phyloP scores from a whole-genome alignment of 2,113 vertebrate genomes.

The Oryzias celebensis region DNA sequence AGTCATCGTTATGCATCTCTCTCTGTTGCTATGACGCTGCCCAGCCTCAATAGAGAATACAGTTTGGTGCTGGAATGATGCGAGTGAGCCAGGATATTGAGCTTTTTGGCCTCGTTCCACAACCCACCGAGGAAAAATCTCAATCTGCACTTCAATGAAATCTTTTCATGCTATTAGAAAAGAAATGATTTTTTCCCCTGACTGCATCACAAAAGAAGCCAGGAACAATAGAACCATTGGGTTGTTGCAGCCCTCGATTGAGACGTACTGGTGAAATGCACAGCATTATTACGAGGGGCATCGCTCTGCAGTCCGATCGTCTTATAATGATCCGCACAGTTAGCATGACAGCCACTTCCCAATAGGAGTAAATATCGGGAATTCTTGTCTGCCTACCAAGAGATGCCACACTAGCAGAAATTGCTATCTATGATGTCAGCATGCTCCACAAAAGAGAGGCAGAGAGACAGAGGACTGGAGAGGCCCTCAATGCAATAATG shows the following conservation, averaged over 20 bases:
- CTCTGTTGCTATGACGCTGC: slow-evolving; percentile 50
- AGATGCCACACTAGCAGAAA: slow-evolving; percentile 68
- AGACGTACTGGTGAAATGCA: slow-evolving; percentile 73
- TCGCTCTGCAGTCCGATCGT: slow-evolving; percentile 67
- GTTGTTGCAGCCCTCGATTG: slow-evolving; percentile 71
- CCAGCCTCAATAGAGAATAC: slow-evolving; percentile 42
- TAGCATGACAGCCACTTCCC: slow-evolving; percentile 73
- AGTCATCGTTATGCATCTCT: slow-evolving; percentile 47
- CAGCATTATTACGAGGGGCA: slow-evolving; percentile 73
- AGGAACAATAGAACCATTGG: slow-evolving; percentile 77
- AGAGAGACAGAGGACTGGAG: slow-evolving; percentile 42
- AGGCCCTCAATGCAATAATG: slow-evolving; percentile 31
- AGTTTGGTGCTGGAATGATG: slow-evolving; percentile 39
- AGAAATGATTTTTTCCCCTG: slow-evolving; percentile 59
- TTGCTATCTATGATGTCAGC: slow-evolving; percentile 73
- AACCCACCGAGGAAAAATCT: slow-evolving; percentile 57
- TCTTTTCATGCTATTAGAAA: slow-evolving; percentile 75
- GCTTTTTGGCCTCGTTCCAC: slow-evolving; percentile 51
- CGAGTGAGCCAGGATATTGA: slow-evolving; percentile 44
- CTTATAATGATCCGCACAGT: slow-evolving; percentile 78
- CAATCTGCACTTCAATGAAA: slow-evolving; percentile 77
- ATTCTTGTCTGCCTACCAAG: slow-evolving; percentile 76
- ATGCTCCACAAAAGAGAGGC: slow-evolving; percentile 33
- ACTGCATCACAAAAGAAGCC: slow-evolving; percentile 66
- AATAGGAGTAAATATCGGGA: slow-evolving; percentile 73